These are phyloP conservation scores for Etheostoma cragini DNA, from an alignment of 2,113 vertebrate genomes.

Conservation along the genomic window DNA sequence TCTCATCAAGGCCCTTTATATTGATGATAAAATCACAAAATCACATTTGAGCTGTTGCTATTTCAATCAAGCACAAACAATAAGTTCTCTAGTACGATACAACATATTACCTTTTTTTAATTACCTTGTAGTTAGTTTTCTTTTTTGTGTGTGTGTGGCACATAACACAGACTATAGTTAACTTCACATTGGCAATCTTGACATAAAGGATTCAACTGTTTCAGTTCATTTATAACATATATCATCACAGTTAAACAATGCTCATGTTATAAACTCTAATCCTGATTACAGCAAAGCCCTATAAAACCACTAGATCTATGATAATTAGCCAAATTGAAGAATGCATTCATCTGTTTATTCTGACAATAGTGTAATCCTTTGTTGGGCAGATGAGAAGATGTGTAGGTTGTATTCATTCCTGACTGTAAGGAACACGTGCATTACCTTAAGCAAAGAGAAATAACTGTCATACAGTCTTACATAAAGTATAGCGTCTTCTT, in stretches of 20 bases:
- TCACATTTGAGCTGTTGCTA: background rate
- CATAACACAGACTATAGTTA: background rate
- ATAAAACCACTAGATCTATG: background rate
- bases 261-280: background rate
- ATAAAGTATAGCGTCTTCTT: too few relatives aligned
- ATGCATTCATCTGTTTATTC: background rate
- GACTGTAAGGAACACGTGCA: background rate
- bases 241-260: background rate
- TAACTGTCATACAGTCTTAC: background rate
- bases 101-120: background rate
- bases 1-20: background rate
- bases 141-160: background rate
- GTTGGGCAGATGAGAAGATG: background rate
- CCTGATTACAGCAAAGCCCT: background rate
- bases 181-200: background rate
- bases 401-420: background rate
- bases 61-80: too few relatives aligned
- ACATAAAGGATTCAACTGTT: background rate
- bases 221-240: background rate
- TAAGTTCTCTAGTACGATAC: too few relatives aligned
- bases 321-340: slow-evolving; percentile 6
- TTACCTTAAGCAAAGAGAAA: background rate
- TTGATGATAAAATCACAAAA: background rate
- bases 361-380: slow-evolving; percentile 19
- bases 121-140: background rate